A percentile compares a stretch with the other conserved stretches of the same genome.
phyloP scores from a whole-genome alignment of 2,797 vertebrate species.

The Stomatorhinus walkeri region DNA sequence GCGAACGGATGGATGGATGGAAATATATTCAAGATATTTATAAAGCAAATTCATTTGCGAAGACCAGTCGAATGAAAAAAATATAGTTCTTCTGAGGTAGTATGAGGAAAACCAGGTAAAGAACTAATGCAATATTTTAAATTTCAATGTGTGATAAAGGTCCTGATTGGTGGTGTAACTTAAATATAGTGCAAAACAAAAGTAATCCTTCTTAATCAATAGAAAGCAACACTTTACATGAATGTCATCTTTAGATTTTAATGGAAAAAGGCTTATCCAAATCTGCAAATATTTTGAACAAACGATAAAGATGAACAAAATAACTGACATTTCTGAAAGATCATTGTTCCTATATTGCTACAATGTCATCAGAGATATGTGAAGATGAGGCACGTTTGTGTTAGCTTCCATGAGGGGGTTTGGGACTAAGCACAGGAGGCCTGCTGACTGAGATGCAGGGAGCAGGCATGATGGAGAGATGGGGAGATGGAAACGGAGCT shows the following conservation, averaged over 20 bases:
- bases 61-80: background rate
- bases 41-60: background rate
- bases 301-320: background rate
- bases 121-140: background rate
- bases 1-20: background rate
- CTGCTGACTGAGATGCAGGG: constrained; percentile 1
- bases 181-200: background rate
- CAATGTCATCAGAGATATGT: background rate
- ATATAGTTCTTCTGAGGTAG: background rate
- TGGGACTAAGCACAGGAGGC: background rate
- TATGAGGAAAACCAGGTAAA: background rate
- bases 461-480: background rate
- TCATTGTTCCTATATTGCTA: background rate
- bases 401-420: background rate
- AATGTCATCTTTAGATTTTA: background rate
- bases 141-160: background rate
- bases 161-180: background rate
- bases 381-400: constrained; percentile 2
- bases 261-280: background rate
- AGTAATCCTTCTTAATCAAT: background rate
- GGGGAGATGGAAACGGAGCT: background rate
- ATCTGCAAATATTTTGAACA: background rate
- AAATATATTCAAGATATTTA: background rate
- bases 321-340: background rate
- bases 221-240: background rate